A percentile compares a stretch with the other conserved stretches of the same genome.
phyloP scores from a whole-genome alignment of 2,797 vertebrate genomes.

The Lepus townsendii region DNA sequence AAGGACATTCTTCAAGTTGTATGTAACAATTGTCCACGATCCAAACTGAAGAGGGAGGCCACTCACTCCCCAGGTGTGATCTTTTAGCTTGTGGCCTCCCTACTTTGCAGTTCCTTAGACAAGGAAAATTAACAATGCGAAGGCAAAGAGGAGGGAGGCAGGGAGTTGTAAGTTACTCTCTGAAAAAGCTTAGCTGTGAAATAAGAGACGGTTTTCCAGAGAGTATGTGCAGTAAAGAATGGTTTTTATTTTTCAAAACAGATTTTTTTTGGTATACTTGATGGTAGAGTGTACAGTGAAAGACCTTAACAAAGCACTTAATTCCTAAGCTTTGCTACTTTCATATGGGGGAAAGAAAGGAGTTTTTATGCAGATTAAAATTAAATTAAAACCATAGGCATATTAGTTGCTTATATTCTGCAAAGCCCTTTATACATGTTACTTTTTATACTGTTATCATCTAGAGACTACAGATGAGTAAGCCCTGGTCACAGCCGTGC shows the following conservation, averaged over 20 bases:
- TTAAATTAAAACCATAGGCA: constrained; percentile 48
- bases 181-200: background rate
- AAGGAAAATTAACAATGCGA: background rate
- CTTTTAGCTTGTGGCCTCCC: constrained; percentile 2
- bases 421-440: constrained; percentile 2
- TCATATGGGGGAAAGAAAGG: background rate
- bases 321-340: constrained; percentile 26
- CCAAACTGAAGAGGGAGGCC: background rate
- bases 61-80: background rate
- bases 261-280: background rate
- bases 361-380: constrained; percentile 44
- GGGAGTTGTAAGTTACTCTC: background rate
- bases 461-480: constrained; percentile 46
- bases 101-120: background rate
- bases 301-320: constrained; percentile 34
- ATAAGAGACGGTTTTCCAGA: background rate
- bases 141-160: background rate
- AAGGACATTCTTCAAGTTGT: constrained; percentile 3
- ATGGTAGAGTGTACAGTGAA: background rate
- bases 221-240: background rate
- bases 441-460: background rate
- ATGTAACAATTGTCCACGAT: background rate
- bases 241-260: background rate
- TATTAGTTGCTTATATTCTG: background rate
- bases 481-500: constrained; percentile 54